Conservation (phyloP, 2,888 invertebrate genomes). For the Cepaea hortensis region DNA sequence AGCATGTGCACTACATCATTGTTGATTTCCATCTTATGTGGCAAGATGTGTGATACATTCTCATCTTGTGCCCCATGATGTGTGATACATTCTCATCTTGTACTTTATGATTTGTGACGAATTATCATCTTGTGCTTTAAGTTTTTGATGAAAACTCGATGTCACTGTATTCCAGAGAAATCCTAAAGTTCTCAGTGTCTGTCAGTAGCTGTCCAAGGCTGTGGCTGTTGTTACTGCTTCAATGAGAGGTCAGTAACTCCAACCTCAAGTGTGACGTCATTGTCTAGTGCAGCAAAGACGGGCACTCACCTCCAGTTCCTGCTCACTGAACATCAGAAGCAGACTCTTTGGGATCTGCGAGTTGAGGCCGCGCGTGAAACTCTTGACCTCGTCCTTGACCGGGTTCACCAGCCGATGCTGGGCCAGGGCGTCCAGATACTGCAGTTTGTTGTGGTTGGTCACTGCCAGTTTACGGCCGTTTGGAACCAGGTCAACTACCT, state of each 20-base stretch:
- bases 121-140: too few species aligned
- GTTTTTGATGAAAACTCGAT: too few species aligned
- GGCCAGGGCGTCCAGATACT: constrained; percentile 89
- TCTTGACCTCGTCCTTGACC: constrained; percentile 88
- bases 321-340: constrained; percentile 95
- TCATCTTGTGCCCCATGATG: too few species aligned
- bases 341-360: constrained; percentile 90
- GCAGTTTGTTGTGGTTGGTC: constrained; percentile 85
- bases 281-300: neutral
- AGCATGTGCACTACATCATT: too few species aligned
- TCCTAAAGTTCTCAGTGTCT: too few species aligned
- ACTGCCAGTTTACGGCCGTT: constrained; percentile 87
- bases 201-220: too few species aligned
- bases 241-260: constrained; percentile 46
- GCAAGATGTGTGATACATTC: too few species aligned
- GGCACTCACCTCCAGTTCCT: constrained; percentile 89
- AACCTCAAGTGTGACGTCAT: neutral
- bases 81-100: too few species aligned
- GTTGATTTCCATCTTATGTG: too few species aligned
- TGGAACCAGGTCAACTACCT: constrained; percentile 87
- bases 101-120: too few species aligned
- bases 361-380: constrained; percentile 92
- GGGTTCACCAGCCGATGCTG: constrained; percentile 90
- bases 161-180: too few species aligned
- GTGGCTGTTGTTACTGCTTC: too few species aligned